Base-by-base conservation (phyloP, 2,888 invertebrate species). In the Silvanus unidentatus region DNA sequence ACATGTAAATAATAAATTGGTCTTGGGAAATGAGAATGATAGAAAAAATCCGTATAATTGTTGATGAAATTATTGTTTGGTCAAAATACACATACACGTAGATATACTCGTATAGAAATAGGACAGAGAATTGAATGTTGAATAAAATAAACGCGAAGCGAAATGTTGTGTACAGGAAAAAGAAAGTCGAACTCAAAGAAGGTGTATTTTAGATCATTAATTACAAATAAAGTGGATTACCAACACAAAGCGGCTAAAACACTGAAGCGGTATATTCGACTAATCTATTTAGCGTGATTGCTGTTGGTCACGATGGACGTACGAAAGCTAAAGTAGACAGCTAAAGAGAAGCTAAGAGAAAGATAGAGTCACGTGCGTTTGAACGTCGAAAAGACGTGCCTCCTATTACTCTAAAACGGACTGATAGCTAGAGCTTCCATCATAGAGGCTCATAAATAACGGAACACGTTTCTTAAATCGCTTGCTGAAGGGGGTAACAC, bases 381-480 rank as follows among this genome's bases (percentile, higher is more conserved):
- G 39, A 29, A 40, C 42, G 42, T 42, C 35, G 44, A 32, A 40
- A 43, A 42, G 43, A 50, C 45, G 50, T 50, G 50, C 37, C 34
- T 22, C 36, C 47, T 43, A 50, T 50, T 50, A 50, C 45, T 45
- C 44, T 43, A 42, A 22, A 22, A 44, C 36, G 43, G 47, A 45
- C 50, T 50, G 28, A 43, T 43, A 42, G 43, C 43, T 40, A 37
- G 35, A 22, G 8, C 45, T 44, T 45, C 44, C 48, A 50, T 50
- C 48, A 50, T 47, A n/a, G 16, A 15, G 36, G 39, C 42, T 22
- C 50, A 47, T 50, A 50, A 50, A 50, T 50, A 47, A 50, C 47
- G 40, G 47, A 50, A 45, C 45, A 50, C 50, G 48, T 50, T 45
- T 44, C 43, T 45, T 43, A 45, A 45, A 48, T 50, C 48, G 47